Evolutionary conservation across 2,888 invertebrate genomes (phyloP).

Genomic region (Brachyptera risi): DNA sequence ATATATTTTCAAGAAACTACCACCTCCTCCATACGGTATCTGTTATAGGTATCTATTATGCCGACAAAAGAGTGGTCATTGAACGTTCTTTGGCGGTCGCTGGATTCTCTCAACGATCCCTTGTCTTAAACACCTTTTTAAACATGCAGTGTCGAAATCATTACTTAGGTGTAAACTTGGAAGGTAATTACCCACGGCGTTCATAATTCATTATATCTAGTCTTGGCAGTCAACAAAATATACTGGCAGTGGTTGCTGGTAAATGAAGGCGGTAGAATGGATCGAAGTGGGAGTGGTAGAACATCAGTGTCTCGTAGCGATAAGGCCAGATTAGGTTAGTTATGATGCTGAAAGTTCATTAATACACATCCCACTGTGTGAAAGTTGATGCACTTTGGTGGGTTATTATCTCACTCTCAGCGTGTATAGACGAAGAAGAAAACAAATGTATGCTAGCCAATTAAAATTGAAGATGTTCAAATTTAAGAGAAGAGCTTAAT

Average conservation of each 20-base stretch:
- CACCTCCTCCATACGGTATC: not conserved
- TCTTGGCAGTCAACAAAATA: conserved; percentile 25
- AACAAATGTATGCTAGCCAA: too few species aligned
- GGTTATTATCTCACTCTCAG: too few species aligned
- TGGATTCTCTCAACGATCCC: not conserved
- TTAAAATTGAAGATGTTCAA: too few species aligned
- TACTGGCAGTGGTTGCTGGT: conserved; percentile 9
- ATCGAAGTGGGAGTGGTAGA: conserved; percentile 7
- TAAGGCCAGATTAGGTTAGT: not conserved
- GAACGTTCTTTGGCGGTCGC: conserved; percentile 1
- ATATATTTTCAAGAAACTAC: conserved; percentile 1
- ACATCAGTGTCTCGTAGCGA: not conserved
- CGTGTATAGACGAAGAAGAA: too few species aligned
- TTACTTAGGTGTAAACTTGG: conserved; percentile 51
- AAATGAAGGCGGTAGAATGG: conserved; percentile 7
- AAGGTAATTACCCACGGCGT: conserved; percentile 46
- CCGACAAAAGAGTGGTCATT: conserved; percentile 14
- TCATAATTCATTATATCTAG: conserved; percentile 45
- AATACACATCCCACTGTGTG: too few species aligned
- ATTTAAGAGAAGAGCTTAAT: too few species aligned
- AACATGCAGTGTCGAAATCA: conserved; percentile 51
- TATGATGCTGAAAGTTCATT: not conserved
- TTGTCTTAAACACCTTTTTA: conserved; percentile 44
- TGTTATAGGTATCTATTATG: not conserved
- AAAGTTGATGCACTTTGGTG: too few species aligned